A percentile compares a stretch with the other conserved stretches of the same genome.
Conservation (phyloP, 1,140 invertebrate species). For the Penaeus japonicus region DNA sequence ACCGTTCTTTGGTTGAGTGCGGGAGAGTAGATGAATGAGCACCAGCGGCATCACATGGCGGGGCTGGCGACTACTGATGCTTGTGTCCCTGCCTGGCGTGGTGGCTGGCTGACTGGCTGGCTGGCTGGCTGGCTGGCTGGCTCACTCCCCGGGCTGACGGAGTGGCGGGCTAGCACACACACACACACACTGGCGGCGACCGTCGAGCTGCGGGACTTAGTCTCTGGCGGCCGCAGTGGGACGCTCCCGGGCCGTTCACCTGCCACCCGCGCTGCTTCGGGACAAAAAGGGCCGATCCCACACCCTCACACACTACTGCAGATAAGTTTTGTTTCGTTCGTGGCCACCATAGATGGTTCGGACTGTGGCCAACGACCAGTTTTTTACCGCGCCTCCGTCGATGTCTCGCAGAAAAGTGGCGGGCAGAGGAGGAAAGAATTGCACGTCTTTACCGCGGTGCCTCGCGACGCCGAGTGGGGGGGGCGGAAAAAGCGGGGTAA, state of each 20-base stretch:
- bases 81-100: constrained; percentile 25
- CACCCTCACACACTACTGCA: constrained; percentile 56
- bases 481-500: constrained; percentile 59
- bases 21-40: constrained; percentile 44
- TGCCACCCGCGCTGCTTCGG: constrained; percentile 34
- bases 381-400: constrained; percentile 56
- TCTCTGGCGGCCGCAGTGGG: constrained; percentile 45
- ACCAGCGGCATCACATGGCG: constrained; percentile 48
- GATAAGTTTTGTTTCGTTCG: constrained; percentile 45
- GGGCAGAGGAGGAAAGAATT: constrained; percentile 59
- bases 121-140: constrained; percentile 25
- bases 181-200: constrained; percentile 41
- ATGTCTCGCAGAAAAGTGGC: constrained; percentile 59
- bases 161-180: constrained; percentile 14
- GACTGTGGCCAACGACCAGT: constrained; percentile 57
- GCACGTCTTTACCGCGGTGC: constrained; percentile 60
- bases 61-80: constrained; percentile 29
- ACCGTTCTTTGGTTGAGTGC: constrained; percentile 27
- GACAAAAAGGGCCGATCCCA: constrained; percentile 52
- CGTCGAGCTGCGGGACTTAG: constrained; percentile 48
- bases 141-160: constrained; percentile 19
- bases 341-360: constrained; percentile 49
- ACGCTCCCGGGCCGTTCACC: constrained; percentile 33
- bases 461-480: constrained; percentile 60
- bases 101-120: constrained; percentile 21